Base-by-base conservation (phyloP, 2,797 vertebrate species). In the Choloepus didactylus region DNA sequence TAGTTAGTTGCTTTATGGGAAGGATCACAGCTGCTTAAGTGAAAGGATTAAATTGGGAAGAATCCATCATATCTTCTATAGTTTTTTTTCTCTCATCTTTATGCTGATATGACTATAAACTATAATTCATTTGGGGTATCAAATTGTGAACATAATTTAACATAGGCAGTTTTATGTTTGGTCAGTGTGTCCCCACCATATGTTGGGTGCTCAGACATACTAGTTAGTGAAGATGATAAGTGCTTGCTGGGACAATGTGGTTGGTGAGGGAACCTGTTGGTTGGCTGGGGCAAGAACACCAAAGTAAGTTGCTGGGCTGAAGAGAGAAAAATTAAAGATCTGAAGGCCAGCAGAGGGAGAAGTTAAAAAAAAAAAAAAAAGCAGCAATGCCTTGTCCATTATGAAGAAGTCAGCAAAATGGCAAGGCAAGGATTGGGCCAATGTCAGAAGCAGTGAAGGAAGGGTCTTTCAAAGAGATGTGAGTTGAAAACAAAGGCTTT, bases 121-220 rank as follows among this genome's bases (percentile, higher is more conserved):
- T 54, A 8, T 66, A 41, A 59, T 85, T 79, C 46, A 31, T 89
- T 89, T 59, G 38, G 73, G 31, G 19, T 89, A 27, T 72, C 79
- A 49, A 16, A 73, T 85, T 70, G 35, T 70, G 79, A 84, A 77
- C 62, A 75, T 90, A 75, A 83, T 83, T 18, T 27, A 60, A 89
- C 8, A 19, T 49, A 35, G 27, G 3, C 38, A 67, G 54, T 67
- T 35, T 21, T 73, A 2, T 64, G n/a, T n/a, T 66, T 81, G 54
- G 44, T 83, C 51, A 35, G 4, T 56, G 10, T 76, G 16, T 49
- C 29, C 19, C n/a, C 31, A 35, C 66, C 60, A 41, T 29, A 15
- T 15, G 0, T 66, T 41, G 62, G 51, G 77, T 60, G 31, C 6
- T 27, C 51, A 73, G 10, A 81, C 44, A 41, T 21, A 49, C 27